Evolutionary conservation across 2,113 vertebrate species (phyloP).

Genomic region (Ictidomys tridecemlineatus): DNA sequence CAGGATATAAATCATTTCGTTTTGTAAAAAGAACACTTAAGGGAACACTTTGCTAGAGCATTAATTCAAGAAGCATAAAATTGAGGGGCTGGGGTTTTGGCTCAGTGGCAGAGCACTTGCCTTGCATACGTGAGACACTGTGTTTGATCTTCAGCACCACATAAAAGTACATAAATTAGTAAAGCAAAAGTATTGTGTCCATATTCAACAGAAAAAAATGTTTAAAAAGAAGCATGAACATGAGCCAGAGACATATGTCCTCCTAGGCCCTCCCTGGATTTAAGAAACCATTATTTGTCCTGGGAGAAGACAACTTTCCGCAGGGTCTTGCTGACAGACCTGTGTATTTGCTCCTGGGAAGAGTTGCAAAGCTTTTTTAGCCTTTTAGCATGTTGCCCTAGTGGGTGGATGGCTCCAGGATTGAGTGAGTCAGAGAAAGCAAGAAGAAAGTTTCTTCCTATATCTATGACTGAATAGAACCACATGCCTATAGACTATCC

Average conservation of each 20-base stretch:
- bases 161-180: too few species aligned
- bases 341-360: slow-evolving; percentile 27
- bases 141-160: too few species aligned
- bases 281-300: slow-evolving; percentile 17
- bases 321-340: not conserved
- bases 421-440: not conserved
- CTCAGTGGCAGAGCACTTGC: too few species aligned
- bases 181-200: too few species aligned
- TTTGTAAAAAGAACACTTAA: not conserved
- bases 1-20: not conserved
- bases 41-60: not conserved
- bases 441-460: not conserved
- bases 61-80: not conserved
- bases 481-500: not conserved
- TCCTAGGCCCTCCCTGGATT: not conserved
- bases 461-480: not conserved
- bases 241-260: not conserved
- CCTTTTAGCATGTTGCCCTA: not conserved
- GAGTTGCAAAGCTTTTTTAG: not conserved
- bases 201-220: too few species aligned
- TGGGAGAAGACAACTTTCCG: not conserved
- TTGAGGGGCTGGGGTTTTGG: not conserved
- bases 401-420: not conserved
- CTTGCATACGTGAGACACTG: too few species aligned
- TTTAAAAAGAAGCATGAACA: not conserved